A percentile compares a stretch with the other conserved stretches of the same genome.
Conservation (phyloP, 2,888 invertebrate genomes). For the Ormyrus thymus region DNA sequence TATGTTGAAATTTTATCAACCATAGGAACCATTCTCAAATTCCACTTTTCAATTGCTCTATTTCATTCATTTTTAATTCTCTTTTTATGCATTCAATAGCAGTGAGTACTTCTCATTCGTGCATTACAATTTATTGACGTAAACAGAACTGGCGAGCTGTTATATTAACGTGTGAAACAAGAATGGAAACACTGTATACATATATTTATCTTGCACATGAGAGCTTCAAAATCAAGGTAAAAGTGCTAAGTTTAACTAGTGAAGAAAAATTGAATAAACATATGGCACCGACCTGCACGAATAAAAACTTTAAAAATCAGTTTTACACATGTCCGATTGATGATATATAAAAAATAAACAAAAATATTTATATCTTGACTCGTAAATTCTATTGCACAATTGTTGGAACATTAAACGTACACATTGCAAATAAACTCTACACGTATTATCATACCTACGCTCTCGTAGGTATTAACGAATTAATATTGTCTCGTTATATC, state of each 20-base stretch:
- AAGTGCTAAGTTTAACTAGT: conserved; percentile 54
- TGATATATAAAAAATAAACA: conserved; percentile 10
- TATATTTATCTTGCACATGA: conserved; percentile 19
- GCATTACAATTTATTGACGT: neutral
- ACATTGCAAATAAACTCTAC: conserved; percentile 39
- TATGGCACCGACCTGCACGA: conserved; percentile 36
- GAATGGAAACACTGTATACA: neutral
- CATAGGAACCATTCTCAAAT: conserved; percentile 39
- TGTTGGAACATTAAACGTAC: conserved; percentile 36
- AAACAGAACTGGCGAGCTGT: conserved; percentile 4
- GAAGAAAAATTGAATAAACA: conserved; percentile 43
- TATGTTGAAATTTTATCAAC: conserved; percentile 19
- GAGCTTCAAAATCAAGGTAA: conserved; percentile 11
- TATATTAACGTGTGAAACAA: conserved; percentile 4
- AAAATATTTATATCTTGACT: conserved; percentile 20
- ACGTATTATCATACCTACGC: conserved; percentile 57
- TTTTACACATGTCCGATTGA: conserved; percentile 7
- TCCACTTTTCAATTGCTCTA: neutral
- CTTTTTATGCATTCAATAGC: conserved; percentile 5
- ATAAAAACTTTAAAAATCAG: conserved; percentile 20
- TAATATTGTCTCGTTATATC: conserved; percentile 49
- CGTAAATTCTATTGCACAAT: conserved; percentile 53
- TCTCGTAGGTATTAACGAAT: conserved; percentile 57
- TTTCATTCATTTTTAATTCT: neutral
- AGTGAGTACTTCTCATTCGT: conserved; percentile 40